Conservation (phyloP, 2,888 invertebrate genomes). For the Caenorhabditis uteleia region DNA sequence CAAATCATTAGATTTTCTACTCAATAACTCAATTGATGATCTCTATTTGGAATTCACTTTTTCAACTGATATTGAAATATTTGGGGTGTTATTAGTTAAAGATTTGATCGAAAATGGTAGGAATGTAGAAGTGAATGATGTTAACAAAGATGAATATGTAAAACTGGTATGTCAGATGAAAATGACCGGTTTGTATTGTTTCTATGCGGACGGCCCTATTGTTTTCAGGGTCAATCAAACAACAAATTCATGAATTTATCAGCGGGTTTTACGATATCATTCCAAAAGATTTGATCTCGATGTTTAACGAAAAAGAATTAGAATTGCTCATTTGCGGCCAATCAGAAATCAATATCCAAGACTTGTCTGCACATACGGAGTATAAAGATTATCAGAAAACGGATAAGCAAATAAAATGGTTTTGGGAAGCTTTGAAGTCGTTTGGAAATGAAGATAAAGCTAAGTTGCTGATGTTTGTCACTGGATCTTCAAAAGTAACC, state of each 20-base stretch:
- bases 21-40: constrained; percentile 82
- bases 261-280: constrained; percentile 91
- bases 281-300: constrained; percentile 85
- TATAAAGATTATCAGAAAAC: constrained; percentile 87
- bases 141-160: constrained; percentile 87
- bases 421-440: constrained; percentile 86
- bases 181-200: constrained; percentile 91
- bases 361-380: constrained; percentile 85
- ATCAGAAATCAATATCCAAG: constrained; percentile 88
- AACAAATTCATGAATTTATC: constrained; percentile 80
- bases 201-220: no score
- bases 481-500: constrained; percentile 89
- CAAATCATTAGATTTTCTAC: constrained; percentile 83
- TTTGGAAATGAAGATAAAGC: constrained; percentile 89
- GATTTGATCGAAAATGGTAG: constrained; percentile 84
- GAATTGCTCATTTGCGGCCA: constrained; percentile 86
- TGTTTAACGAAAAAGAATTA: constrained; percentile 89
- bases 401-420: constrained; percentile 87
- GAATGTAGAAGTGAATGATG: constrained; percentile 83
- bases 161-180: constrained; percentile 88
- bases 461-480: constrained; percentile 89
- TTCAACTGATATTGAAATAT: constrained; percentile 80
- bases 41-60: constrained; percentile 85
- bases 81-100: constrained; percentile 84
- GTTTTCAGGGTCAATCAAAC: no score